Base-by-base conservation (phyloP, 2,113 vertebrate genomes). In the Herpetotheres cachinnans region DNA sequence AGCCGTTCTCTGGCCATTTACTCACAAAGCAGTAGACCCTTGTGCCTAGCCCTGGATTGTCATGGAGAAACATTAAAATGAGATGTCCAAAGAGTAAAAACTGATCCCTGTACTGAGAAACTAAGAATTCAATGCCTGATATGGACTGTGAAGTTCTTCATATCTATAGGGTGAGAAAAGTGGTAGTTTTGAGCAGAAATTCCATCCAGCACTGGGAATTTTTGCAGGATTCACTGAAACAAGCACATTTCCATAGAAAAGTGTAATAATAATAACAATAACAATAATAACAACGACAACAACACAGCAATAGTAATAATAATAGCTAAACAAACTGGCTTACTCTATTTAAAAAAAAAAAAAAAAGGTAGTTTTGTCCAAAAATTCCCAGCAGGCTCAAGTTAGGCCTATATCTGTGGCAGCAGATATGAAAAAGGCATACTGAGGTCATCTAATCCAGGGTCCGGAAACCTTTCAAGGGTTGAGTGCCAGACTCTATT, bases 401-500 rank as follows among this genome's bases (percentile, higher is more conserved):
- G 79, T 30, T 63, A 94, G 85, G 52, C 30, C 27, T 47, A 2
- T 94, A 88, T 94, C 92, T 92, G 26, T 55, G 62, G 82, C 2
- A 76, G 90, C 42, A 95, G 94, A 95, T 95, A 95, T 74, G 90
- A 50, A 87, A 77, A 87, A 95, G 90, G 81, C 92, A 82, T 67
- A 71, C 38, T 71, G 90, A 95, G 90, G 95, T 95, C 92, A 96
- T 74, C 92, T 95, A 84, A 93, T 93, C 92, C 92, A 59, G 46
- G 58, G 47, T 19, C 90, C 47, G 16, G 94, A 96, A 96, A 78
- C 84, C 69, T 89, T 94, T 85, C 73, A 62, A 93, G 78, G n/a
- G 27, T n/a, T 94, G 78, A 93, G n/a, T 71, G 90, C 92, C 94
- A 93, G 94, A 87, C 84, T 52, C 7, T 65, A n/a, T 91, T 97